phyloP scores from a whole-genome alignment of 2,797 vertebrate genomes.

The Melopsittacus undulatus region DNA sequence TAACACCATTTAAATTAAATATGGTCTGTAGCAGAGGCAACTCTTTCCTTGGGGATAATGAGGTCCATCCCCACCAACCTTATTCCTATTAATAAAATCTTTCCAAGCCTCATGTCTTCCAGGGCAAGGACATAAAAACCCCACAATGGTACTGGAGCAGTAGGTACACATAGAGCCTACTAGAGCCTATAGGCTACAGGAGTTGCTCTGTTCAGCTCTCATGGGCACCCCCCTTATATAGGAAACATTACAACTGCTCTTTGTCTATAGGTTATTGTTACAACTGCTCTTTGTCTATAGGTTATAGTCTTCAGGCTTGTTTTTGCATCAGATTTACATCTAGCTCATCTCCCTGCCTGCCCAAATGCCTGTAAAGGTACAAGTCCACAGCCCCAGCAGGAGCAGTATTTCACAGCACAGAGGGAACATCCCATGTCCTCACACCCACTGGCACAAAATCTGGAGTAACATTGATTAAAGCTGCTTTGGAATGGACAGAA shows the following conservation, averaged over 20 bases:
- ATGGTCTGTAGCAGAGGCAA: not conserved
- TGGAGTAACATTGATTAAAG: not conserved
- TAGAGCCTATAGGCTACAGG: not conserved
- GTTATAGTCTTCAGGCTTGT: not conserved
- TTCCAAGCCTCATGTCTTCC: not conserved
- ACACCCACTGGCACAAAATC: not conserved
- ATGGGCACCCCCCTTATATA: not conserved
- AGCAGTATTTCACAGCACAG: not conserved
- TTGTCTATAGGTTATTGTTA: not conserved
- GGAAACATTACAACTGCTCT: not conserved
- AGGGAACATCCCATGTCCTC: not conserved
- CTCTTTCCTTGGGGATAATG: not conserved
- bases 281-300: not conserved
- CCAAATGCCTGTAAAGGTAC: not conserved
- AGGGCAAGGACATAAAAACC: not conserved
- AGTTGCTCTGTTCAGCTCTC: not conserved
- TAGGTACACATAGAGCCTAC: not conserved
- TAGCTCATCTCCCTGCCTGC: not conserved
- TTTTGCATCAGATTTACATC: not conserved
- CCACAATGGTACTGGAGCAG: not conserved
- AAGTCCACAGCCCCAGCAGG: not conserved
- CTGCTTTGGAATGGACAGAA: not conserved
- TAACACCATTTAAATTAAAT: conserved; percentile 33
- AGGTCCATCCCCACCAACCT: not conserved
- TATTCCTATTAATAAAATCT: not conserved